phyloP scores from a whole-genome alignment of 2,113 vertebrate species.

The Egretta garzetta region DNA sequence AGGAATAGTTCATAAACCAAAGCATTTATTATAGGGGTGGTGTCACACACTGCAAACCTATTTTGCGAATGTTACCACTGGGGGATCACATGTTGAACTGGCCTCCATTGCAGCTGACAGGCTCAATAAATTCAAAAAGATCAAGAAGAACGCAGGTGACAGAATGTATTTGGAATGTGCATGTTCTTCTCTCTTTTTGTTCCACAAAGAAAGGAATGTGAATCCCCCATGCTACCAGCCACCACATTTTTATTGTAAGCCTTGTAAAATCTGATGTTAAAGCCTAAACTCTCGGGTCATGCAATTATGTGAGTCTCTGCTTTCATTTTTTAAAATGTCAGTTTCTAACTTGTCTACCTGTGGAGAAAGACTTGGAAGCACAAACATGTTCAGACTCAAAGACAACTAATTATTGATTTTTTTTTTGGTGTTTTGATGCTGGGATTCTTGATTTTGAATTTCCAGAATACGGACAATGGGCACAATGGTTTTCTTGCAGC shows the following conservation, averaged over 20 bases:
- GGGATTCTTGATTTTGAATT: neutral
- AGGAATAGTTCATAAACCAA: conserved; percentile 61
- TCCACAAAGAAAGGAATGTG: conserved; percentile 1
- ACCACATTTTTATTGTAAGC: neutral
- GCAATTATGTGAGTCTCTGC: conserved; percentile 8
- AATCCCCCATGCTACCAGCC: neutral
- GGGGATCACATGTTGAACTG: conserved; percentile 17
- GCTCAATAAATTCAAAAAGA: conserved; percentile 51
- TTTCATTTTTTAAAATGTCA: conserved; percentile 39
- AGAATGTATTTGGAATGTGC: neutral
- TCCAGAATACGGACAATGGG: neutral
- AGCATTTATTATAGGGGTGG: conserved; percentile 48
- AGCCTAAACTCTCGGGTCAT: neutral
- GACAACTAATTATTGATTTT: neutral
- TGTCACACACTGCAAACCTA: conserved; percentile 27
- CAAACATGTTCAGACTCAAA: neutral
- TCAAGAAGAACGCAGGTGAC: conserved; percentile 17
- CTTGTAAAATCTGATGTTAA: conserved; percentile 36
- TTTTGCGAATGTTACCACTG: conserved; percentile 14
- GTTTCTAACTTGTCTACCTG: neutral
- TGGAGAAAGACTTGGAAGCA: neutral
- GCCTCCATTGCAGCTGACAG: conserved; percentile 28
- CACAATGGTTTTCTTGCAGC: neutral
- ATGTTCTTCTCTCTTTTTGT: neutral
- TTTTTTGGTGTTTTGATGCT: neutral